phyloP scores from a whole-genome alignment of 2,888 invertebrate genomes.

The Shargacucullia verbasci region DNA sequence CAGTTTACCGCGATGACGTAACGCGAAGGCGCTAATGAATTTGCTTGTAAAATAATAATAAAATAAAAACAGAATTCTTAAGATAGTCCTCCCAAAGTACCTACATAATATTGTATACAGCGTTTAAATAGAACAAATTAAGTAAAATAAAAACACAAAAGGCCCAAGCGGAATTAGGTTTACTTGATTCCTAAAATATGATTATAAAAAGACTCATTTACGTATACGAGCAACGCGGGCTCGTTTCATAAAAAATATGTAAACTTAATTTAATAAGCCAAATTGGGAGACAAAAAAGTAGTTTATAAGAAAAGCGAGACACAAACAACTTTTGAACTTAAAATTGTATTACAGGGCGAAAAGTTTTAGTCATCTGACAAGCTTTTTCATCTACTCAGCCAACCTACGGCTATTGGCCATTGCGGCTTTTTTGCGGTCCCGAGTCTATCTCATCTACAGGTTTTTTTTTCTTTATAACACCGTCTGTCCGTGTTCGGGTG shows the following conservation, averaged over 20 bases:
- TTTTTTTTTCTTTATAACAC: no score
- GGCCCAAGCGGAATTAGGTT: not conserved
- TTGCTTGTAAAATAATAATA: conserved; percentile 12
- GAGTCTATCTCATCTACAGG: no score
- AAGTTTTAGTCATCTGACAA: conserved; percentile 5
- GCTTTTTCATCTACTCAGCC: not conserved
- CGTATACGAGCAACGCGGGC: not conserved
- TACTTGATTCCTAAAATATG: not conserved
- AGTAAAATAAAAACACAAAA: not conserved
- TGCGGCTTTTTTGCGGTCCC: no score
- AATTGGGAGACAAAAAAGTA: conserved; percentile 1
- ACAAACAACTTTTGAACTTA: conserved; percentile 5
- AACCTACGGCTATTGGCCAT: not conserved
- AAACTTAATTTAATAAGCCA: conserved; percentile 21
- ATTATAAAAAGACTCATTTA: conserved; percentile 10
- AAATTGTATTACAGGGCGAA: conserved; percentile 10
- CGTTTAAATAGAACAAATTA: not conserved
- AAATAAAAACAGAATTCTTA: not conserved
- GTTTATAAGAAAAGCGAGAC: conserved; percentile 3
- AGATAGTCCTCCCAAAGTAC: not conserved
- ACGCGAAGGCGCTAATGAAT: conserved; percentile 14
- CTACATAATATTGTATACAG: no score
- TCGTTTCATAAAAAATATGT: conserved; percentile 3
- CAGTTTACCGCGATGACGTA: not conserved
- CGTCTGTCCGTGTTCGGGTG: no score